Percentiles rank a stretch among this genome's conserved stretches.
phyloP scores from a whole-genome alignment of 2,113 vertebrate species.

The Apodemus sylvaticus region DNA sequence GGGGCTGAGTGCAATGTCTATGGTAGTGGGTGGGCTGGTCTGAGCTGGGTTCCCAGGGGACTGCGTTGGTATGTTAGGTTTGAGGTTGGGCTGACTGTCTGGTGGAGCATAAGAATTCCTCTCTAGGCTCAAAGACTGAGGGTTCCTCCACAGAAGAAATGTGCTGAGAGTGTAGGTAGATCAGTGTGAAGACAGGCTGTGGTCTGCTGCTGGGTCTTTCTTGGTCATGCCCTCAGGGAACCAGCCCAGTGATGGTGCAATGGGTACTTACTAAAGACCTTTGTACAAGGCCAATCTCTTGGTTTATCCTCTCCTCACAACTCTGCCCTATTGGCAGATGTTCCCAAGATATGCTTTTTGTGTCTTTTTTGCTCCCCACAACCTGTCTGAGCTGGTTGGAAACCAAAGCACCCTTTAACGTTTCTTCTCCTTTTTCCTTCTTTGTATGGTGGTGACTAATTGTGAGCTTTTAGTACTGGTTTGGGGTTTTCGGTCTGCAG shows the following conservation, averaged over 20 bases:
- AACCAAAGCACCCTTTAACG: neutral
- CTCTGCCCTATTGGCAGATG: neutral
- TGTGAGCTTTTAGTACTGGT: neutral
- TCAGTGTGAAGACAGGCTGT: neutral
- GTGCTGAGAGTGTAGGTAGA: no score
- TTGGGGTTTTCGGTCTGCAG: neutral
- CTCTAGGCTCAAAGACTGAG: neutral
- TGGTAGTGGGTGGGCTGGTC: neutral
- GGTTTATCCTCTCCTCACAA: neutral
- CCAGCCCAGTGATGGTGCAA: neutral
- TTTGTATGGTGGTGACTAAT: neutral
- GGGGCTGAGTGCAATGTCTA: rapidly evolving
- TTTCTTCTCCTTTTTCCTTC: neutral
- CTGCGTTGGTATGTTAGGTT: neutral
- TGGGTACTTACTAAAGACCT: neutral
- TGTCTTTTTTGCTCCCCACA: neutral
- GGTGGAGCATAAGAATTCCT: neutral
- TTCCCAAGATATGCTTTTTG: neutral
- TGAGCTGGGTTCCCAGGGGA: neutral
- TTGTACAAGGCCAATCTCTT: no score
- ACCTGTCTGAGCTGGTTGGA: neutral
- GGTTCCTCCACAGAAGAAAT: no score
- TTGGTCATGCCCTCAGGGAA: neutral
- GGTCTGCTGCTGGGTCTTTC: neutral
- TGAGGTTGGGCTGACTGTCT: neutral